Percentiles rank a stretch among this genome's conserved stretches.
These are phyloP conservation scores for Halisarca cf. caerulea DNA, from an alignment of 37 sponge, comb jelly and placozoan genomes.

Conservation along the genomic window DNA sequence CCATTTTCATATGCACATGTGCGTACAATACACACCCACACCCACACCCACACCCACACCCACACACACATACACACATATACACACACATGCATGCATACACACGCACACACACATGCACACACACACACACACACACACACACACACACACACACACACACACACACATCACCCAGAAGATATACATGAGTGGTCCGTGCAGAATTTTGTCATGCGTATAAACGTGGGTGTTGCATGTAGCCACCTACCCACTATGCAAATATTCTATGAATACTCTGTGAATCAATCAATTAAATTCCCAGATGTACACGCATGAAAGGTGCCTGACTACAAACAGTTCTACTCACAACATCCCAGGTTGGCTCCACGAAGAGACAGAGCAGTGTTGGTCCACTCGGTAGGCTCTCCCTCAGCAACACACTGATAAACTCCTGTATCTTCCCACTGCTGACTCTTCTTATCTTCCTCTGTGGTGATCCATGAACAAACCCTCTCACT, in stretches of 20 bases:
- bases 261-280: too few species aligned
- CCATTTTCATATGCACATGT: too few species aligned
- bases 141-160: neutral
- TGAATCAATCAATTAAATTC: too few species aligned
- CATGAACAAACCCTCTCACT: neutral
- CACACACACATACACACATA: neutral
- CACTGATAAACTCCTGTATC: conserved; percentile 52
- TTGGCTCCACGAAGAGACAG: conserved; percentile 8
- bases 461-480: neutral
- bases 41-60: too few species aligned
- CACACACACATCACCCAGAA: neutral
- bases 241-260: too few species aligned
- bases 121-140: neutral
- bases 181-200: too few species aligned
- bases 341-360: conserved; percentile 16
- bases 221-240: too few species aligned
- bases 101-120: conserved; percentile 42
- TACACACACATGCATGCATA: conserved; percentile 42
- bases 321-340: neutral
- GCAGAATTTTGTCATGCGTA: too few species aligned
- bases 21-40: too few species aligned
- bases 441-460: conserved; percentile 42
- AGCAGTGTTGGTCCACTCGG: conserved; percentile 47
- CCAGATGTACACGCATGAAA: too few species aligned
- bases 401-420: conserved; percentile 39